Evolutionary conservation across 2,888 invertebrate species (phyloP).

Genomic region (Cerceris ruficornis): DNA sequence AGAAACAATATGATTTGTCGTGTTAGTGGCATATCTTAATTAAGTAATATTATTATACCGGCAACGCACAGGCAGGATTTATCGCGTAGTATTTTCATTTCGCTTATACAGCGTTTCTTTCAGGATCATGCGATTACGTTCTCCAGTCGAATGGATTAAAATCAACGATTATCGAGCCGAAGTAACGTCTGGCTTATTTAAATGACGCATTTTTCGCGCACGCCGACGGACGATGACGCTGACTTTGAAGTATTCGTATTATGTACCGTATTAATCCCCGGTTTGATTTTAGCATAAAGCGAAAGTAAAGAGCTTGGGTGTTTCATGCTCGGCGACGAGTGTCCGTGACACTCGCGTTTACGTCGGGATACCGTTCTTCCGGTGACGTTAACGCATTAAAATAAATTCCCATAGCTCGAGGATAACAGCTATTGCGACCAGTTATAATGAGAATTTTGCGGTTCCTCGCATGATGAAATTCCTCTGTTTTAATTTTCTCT

Average conservation of each 20-base stretch:
- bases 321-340: conserved; percentile 26
- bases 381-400: neutral
- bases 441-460: neutral
- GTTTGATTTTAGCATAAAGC: conserved; percentile 45
- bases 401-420: conserved; percentile 6
- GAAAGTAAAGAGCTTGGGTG: conserved; percentile 37
- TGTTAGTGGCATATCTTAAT: too few relatives aligned
- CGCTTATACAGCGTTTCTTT: too few relatives aligned
- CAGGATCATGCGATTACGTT: neutral
- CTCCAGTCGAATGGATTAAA: conserved; percentile 13
- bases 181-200: conserved; percentile 22
- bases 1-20: too few relatives aligned
- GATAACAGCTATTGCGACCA: neutral
- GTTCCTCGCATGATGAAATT: too few relatives aligned
- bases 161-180: conserved; percentile 16
- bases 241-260: conserved; percentile 37
- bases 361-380: conserved; percentile 9
- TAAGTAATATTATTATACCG: too few relatives aligned
- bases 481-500: too few relatives aligned
- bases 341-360: conserved; percentile 8
- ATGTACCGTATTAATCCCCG: conserved; percentile 34
- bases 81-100: too few relatives aligned
- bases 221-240: conserved; percentile 35
- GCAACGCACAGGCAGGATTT: too few relatives aligned
- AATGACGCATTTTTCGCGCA: conserved; percentile 7